Percentiles rank a stretch among this genome's conserved stretches.
phyloP scores from a whole-genome alignment of 2,113 vertebrate genomes.

The Oxyura jamaicensis region DNA sequence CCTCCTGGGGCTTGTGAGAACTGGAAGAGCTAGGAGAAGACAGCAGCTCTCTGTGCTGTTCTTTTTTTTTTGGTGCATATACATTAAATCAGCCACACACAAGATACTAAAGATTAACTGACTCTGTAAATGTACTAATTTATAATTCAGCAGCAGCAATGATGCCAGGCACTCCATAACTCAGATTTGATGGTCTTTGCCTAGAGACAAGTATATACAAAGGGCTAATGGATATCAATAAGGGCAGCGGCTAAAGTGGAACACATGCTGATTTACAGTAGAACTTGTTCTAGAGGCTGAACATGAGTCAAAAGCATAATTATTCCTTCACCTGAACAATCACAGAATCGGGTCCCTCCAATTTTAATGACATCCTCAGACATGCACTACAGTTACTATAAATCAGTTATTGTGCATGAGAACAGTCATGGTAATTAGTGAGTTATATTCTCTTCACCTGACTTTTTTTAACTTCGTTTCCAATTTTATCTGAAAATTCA shows the following conservation, averaged over 20 bases:
- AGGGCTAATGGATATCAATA: not conserved
- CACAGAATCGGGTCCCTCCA: not conserved
- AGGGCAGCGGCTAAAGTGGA: not conserved
- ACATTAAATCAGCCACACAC: not conserved
- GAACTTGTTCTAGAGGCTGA: not conserved
- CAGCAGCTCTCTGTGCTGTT: not conserved
- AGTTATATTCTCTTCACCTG: not conserved
- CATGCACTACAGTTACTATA: not conserved
- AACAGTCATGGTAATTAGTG: not conserved
- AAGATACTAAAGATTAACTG: not conserved
- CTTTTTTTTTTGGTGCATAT: not conserved
- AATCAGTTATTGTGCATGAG: not conserved
- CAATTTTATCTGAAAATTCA: not conserved
- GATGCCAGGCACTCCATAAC: not conserved
- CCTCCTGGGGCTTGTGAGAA: not conserved
- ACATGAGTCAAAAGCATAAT: not conserved
- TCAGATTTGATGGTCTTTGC: not conserved
- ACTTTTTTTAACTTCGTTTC: not conserved
- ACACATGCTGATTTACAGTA: not conserved
- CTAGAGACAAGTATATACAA: not conserved
- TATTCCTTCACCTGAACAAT: not conserved
- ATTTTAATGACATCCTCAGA: not conserved
- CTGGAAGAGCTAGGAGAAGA: not conserved
- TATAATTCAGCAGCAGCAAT: slow-evolving; percentile 23
- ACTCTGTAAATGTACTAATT: not conserved